Base-by-base conservation (phyloP, 2,888 invertebrate genomes). In the Amphipyra tragopoginis region DNA sequence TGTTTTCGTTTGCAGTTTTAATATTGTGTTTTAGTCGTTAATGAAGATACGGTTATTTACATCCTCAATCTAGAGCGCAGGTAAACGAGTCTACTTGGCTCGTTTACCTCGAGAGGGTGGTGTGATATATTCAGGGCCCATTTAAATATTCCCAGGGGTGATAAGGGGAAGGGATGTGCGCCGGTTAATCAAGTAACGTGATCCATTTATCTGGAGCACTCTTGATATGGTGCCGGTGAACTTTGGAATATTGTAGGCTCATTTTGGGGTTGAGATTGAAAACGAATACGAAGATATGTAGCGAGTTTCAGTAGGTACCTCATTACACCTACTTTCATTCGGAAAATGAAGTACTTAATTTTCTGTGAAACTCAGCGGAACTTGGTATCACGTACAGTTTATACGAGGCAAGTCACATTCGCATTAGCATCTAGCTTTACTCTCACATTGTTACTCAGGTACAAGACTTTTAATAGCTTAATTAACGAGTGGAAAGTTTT, bases 141-240 rank as follows among this genome's bases (percentile, higher is more conserved):
- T 93, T 93, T 93, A 93, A 94, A 93, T 93, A 93, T 94, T 93
- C 93, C 93, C 93, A 89, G 81, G 92, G 93, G 93, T 91, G 93
- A 90, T 92, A 92, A 93, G 90, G 93, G 90, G 92, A 86, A 90
- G 92, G 92, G 92, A 92, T 93, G 91, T 87, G 90, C 87, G 86
- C 89, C 90, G 92, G 93, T 93, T 94, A 94, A 94, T 94, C 93
- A 94, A 93, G 94, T 94, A 93, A 93, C 93, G 93, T 92, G 93
- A 94, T 93, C 93, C 93, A 93, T 94, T 94, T 94, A 94, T 94
- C 92, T 92, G 88, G 90, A 92, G 93, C 86, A 89, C 91, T 92
- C 92, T 92, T 93, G 93, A 93, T 93, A 93, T 89, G 89, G 88
- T 88, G 88, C 87, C 86, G 86, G 85, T 91, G 91, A 91, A 90